Evolutionary conservation across 2,113 vertebrate genomes (phyloP).

Genomic region (Eulacestoma nigropectus): DNA sequence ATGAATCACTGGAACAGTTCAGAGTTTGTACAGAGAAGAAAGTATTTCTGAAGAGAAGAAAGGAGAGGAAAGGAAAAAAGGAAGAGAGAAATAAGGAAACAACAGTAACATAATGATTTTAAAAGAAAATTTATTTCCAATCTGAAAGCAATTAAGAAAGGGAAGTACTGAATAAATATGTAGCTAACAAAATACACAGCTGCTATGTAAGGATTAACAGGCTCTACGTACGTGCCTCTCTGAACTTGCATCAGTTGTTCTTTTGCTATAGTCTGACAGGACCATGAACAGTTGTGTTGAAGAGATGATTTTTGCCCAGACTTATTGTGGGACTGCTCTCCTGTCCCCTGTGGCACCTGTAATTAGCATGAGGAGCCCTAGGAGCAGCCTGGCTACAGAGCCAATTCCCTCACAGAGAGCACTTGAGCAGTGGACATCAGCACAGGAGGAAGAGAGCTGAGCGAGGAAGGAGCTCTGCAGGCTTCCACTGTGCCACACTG

Average conservation of each 20-base stretch:
- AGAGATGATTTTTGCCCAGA: background rate
- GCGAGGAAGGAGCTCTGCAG: background rate
- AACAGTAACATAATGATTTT: background rate
- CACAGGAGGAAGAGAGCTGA: background rate
- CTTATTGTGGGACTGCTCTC: background rate
- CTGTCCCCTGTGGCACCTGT: background rate
- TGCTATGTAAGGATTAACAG: background rate
- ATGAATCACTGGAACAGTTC: background rate
- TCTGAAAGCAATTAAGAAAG: background rate
- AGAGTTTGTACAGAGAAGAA: background rate
- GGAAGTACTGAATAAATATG: background rate
- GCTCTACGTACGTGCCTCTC: background rate
- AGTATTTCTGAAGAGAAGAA: background rate
- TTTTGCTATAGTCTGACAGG: background rate
- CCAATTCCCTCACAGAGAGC: background rate
- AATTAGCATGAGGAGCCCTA: background rate
- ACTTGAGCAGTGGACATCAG: background rate
- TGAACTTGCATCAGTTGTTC: background rate
- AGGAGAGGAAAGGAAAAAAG: background rate
- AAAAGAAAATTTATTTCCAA: background rate
- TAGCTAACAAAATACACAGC: background rate
- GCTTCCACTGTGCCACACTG: background rate
- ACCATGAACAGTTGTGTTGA: background rate
- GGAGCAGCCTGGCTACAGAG: background rate
- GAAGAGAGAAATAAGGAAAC: background rate